phyloP scores from a whole-genome alignment of 2,797 vertebrate species.

The Sarcoramphus papa region DNA sequence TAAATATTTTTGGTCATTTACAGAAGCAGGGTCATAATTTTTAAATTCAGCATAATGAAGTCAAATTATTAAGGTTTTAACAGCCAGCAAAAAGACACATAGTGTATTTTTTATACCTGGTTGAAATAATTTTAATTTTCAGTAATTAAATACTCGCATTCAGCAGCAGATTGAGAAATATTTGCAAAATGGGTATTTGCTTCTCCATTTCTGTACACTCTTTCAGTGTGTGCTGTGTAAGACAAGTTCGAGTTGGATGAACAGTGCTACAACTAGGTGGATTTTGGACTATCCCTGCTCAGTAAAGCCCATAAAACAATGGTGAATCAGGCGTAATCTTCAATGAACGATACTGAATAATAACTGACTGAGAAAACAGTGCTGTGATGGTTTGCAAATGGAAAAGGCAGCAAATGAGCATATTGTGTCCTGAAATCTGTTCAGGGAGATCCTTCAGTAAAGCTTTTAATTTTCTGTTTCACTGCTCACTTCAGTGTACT shows the following conservation, averaged over 20 bases:
- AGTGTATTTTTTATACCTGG: neutral
- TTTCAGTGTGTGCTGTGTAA: neutral
- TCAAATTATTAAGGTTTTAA: neutral
- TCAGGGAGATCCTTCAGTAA: neutral
- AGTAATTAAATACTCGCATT: neutral
- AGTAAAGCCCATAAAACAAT: neutral
- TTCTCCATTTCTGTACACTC: neutral
- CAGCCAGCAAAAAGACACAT: neutral
- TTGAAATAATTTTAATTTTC: neutral
- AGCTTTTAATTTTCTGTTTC: neutral
- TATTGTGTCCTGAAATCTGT: neutral
- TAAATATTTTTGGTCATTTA: neutral
- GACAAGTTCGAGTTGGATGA: neutral
- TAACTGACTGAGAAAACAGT: neutral
- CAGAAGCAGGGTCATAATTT: neutral
- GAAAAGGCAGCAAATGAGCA: neutral
- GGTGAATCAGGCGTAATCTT: neutral
- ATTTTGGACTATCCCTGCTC: neutral
- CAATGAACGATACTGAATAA: neutral
- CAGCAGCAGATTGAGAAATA: neutral
- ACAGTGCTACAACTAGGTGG: neutral
- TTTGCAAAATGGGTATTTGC: neutral
- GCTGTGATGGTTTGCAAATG: neutral
- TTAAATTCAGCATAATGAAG: neutral
- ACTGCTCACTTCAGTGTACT: neutral